These are phyloP conservation scores for Drosophila pseudoananassae DNA, from an alignment of 1,140 invertebrate species.

Conservation along the genomic window DNA sequence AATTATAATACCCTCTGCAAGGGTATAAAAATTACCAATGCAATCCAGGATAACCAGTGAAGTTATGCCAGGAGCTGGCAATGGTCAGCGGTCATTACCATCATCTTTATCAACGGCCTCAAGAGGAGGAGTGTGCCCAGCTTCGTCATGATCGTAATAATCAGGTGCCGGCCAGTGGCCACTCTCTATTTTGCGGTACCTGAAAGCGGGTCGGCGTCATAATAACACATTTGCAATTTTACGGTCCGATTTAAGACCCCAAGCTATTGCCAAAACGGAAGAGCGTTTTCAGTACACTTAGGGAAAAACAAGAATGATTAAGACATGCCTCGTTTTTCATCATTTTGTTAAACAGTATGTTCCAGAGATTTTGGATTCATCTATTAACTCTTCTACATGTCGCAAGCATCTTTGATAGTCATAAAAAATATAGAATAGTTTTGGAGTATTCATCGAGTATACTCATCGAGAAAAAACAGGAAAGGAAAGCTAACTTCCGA, in stretches of 20 bases:
- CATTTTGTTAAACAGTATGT: background rate
- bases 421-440: no score
- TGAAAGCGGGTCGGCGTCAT: conserved; percentile 52
- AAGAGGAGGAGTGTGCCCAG: conserved; percentile 9
- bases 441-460: no score
- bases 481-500: no score
- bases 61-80: background rate
- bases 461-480: no score
- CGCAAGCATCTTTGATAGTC: no score
- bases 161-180: conserved; percentile 22
- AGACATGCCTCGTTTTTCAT: background rate
- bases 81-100: background rate
- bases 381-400: no score
- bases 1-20: no score
- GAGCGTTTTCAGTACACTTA: background rate
- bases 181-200: conserved; percentile 37
- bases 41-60: no score
- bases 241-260: background rate
- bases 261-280: background rate
- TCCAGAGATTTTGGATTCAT: no score
- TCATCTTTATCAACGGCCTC: background rate
- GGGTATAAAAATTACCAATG: no score
- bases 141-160: conserved; percentile 39
- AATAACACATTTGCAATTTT: conserved; percentile 63
- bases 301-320: background rate